Base-by-base conservation (phyloP, 30 jellyfish, hydroid and myxozoan genomes). In the Catostylus mosaicus region DNA sequence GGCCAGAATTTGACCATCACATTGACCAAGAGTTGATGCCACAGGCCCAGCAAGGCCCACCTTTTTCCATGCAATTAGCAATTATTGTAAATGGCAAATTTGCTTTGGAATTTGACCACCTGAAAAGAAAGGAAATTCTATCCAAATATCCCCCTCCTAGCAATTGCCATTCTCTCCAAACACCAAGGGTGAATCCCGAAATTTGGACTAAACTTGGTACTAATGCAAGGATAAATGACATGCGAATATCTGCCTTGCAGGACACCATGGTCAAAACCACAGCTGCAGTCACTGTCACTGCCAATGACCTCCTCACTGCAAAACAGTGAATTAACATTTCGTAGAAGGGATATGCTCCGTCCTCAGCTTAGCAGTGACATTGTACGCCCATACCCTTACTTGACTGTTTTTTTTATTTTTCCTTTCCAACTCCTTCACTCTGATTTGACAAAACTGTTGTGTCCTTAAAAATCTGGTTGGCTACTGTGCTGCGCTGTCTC, bases 121-220 rank as follows among this genome's bases (percentile, higher is more conserved):
- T 30, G 8, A 22, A 77, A 20, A 9, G 71, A 40, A 32, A 77
- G 62, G 68, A 61, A 57, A 77, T 54, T 77, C 35, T 65, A 51
- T 60, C 62, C 40, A 20, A 77, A 37, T 33, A 12, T 22, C 46
- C 37, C 24, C 48, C 68, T 46, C 29, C 89, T 63, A 24, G 62
- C 43, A 77, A 77, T 63, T 77, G 89, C 51, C 30, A 36, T 27
- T 77, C 80, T 16, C 50, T 77, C 30, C 31, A 18, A 30, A 32
- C 64, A 18, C 89, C 80, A 35, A 59, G 38, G 61, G 80, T 61
- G 81, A 77, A 77, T 69, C 89, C 80, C 32, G 89, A 77, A 77
- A 77, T 59, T n/a, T 77, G 89, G 89, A 65, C 48, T 11, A 77
- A 77, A 40, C 38, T 77, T 35, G 34, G 78, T 30, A 19, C 89